These are phyloP conservation scores for Ariolimax columbianus DNA, from an alignment of 2,888 invertebrate species.

Conservation along the genomic window DNA sequence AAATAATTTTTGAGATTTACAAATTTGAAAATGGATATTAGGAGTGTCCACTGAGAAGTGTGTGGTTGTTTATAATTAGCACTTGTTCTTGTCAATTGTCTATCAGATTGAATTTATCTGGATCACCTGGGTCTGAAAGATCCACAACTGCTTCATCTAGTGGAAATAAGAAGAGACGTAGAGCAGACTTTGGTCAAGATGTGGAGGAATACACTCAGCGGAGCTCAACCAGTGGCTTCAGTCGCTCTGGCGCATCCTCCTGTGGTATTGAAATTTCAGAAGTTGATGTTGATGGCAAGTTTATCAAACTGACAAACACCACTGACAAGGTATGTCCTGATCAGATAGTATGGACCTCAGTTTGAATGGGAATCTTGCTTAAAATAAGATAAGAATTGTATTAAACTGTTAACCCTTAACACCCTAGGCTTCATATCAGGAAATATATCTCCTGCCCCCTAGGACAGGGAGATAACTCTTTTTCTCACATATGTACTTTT, in stretches of 20 bases:
- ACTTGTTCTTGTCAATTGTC: not conserved
- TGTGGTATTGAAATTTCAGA: slow-evolving; percentile 91
- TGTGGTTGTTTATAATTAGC: not conserved
- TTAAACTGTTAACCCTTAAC: too few relatives aligned
- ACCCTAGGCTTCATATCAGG: too few relatives aligned
- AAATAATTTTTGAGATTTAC: too few relatives aligned
- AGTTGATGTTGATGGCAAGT: slow-evolving; percentile 91
- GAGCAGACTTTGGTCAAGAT: slow-evolving; percentile 62
- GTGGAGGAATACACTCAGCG: slow-evolving; percentile 79
- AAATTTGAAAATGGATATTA: too few relatives aligned
- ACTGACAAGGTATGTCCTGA: slow-evolving; percentile 88
- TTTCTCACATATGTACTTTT: too few relatives aligned
- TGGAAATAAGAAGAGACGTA: slow-evolving; percentile 63
- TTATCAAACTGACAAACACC: slow-evolving; percentile 91
- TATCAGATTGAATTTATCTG: slow-evolving; percentile 83
- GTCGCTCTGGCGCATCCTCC: slow-evolving; percentile 80
- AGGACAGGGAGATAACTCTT: too few relatives aligned
- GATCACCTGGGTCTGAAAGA: slow-evolving; percentile 65
- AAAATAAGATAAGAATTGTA: too few relatives aligned
- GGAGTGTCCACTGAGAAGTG: not conserved
- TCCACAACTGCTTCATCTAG: slow-evolving; percentile 76
- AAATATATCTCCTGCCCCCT: too few relatives aligned
- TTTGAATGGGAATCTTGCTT: too few relatives aligned
- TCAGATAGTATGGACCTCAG: too few relatives aligned
- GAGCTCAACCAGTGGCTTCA: slow-evolving; percentile 80